These are phyloP conservation scores for Neocrepidodera transversa DNA, from an alignment of 2,888 invertebrate genomes.

Conservation along the genomic window DNA sequence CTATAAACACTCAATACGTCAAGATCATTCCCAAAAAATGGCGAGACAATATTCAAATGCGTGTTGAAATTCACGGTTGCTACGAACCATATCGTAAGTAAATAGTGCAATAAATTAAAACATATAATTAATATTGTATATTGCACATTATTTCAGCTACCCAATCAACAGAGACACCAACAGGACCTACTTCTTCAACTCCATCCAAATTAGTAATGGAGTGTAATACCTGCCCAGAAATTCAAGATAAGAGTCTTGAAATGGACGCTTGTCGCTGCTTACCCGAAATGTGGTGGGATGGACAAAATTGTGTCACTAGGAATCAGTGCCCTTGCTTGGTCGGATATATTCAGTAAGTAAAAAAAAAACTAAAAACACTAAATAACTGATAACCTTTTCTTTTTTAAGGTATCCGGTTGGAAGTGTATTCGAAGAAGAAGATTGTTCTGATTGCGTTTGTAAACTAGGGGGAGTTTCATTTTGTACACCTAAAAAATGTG, in stretches of 20 bases:
- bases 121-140: too few species aligned
- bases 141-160: slow-evolving; percentile 28
- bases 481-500: slow-evolving; percentile 75
- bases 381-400: too few species aligned
- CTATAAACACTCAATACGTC: slow-evolving; percentile 72
- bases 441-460: slow-evolving; percentile 83
- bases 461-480: slow-evolving; percentile 74
- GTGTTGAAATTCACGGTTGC: slow-evolving; percentile 81
- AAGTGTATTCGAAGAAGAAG: slow-evolving; percentile 71
- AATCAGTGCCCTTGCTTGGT: slow-evolving; percentile 81
- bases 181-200: slow-evolving; percentile 30
- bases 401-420: slow-evolving; percentile 74
- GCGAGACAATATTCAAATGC: slow-evolving; percentile 76
- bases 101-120: too few species aligned
- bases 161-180: slow-evolving; percentile 25
- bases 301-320: slow-evolving; percentile 72
- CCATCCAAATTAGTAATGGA: slow-evolving; percentile 24
- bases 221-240: slow-evolving; percentile 67
- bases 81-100: slow-evolving; percentile 73
- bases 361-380: too few species aligned
- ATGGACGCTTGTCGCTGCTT: slow-evolving; percentile 63
- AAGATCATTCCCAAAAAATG: slow-evolving; percentile 77
- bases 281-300: slow-evolving; percentile 73
- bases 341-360: slow-evolving; percentile 67
- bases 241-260: slow-evolving; percentile 51